A percentile compares a stretch with the other conserved stretches of the same genome.
phyloP scores from a whole-genome alignment of 1,140 invertebrate genomes.

The Patella vulgata region DNA sequence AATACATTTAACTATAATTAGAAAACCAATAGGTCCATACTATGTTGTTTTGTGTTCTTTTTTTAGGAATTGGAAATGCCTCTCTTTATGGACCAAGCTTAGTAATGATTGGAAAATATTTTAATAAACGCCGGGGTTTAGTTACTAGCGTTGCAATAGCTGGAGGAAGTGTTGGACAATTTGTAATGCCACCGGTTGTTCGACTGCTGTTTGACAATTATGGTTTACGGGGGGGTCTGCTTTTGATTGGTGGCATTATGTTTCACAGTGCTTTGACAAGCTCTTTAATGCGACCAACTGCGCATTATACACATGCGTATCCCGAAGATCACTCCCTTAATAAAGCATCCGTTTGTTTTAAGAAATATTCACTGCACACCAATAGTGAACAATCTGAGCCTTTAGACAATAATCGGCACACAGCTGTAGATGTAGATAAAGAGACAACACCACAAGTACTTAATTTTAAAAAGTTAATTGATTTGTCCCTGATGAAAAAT shows the following conservation, averaged over 20 bases:
- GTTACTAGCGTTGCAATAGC: slow-evolving; percentile 34
- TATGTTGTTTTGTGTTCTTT: no score
- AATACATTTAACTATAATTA: no score
- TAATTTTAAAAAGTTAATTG: no score
- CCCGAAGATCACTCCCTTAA: no score
- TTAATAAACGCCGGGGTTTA: slow-evolving; percentile 31
- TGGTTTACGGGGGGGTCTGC: slow-evolving; percentile 61
- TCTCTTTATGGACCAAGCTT: slow-evolving; percentile 29
- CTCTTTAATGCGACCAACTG: slow-evolving; percentile 13
- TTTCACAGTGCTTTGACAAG: slow-evolving; percentile 17
- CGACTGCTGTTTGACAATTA: slow-evolving; percentile 33
- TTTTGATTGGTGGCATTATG: slow-evolving; percentile 76
- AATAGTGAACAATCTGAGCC: no score
- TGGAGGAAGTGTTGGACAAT: slow-evolving; percentile 30
- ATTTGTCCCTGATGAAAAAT: no score
- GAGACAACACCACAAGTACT: no score
- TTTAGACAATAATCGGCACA: slow-evolving; percentile 10
- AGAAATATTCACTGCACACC: no score
- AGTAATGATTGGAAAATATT: slow-evolving; percentile 41
- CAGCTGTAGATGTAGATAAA: slow-evolving; percentile 14
- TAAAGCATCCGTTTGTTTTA: no score
- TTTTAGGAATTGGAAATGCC: slow-evolving; percentile 28
- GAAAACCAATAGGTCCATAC: no score
- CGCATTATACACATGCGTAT: background rate
- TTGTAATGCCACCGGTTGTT: slow-evolving; percentile 30